phyloP scores from a whole-genome alignment of 2,888 invertebrate genomes.

The Erannis defoliaria region DNA sequence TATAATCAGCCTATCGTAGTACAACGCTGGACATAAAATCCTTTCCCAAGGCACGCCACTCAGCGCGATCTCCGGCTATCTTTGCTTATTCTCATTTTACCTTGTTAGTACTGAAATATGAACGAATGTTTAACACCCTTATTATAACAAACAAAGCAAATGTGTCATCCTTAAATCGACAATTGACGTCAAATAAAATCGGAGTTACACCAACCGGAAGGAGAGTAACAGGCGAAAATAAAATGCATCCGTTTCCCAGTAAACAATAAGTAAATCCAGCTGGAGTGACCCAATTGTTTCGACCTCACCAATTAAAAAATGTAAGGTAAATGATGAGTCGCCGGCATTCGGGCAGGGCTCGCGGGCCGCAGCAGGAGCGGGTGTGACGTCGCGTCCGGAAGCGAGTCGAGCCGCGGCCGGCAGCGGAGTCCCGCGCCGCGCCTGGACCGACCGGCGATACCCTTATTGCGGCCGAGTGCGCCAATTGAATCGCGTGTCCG shows the following conservation, averaged over 20 bases:
- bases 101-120: too few relatives aligned
- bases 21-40: too few relatives aligned
- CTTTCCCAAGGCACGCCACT: too few relatives aligned
- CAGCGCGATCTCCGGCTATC: too few relatives aligned
- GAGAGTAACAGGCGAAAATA: constrained; percentile 53
- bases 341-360: constrained; percentile 19
- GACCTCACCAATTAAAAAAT: constrained; percentile 85
- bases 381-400: constrained; percentile 67
- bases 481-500: constrained; percentile 84
- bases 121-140: not conserved
- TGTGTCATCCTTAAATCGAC: constrained; percentile 14
- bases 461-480: constrained; percentile 78
- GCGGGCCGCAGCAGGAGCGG: constrained; percentile 6
- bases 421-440: constrained; percentile 62
- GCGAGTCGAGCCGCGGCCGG: constrained; percentile 61
- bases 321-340: constrained; percentile 76
- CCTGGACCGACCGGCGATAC: constrained; percentile 60
- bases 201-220: constrained; percentile 52
- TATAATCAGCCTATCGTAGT: too few relatives aligned
- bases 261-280: constrained; percentile 70
- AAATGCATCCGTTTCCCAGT: constrained; percentile 57
- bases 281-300: constrained; percentile 80
- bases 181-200: constrained; percentile 30
- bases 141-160: not conserved
- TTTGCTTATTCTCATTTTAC: too few relatives aligned